Base-by-base conservation (phyloP, 2,113 vertebrate genomes). In the Lasiurus cinereus region DNA sequence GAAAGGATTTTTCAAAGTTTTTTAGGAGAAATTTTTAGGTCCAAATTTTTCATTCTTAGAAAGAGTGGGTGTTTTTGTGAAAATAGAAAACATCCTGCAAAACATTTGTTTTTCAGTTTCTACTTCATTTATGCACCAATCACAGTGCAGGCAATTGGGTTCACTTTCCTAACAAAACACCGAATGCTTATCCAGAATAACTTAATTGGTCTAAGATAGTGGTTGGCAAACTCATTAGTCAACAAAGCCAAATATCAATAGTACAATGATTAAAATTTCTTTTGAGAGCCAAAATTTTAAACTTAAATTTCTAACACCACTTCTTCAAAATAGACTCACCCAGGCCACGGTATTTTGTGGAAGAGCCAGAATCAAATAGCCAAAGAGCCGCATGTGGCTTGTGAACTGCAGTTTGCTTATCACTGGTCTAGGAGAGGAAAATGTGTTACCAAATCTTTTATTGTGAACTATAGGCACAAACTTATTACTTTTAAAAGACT, bases 21-120 rank as follows among this genome's bases (percentile, higher is more conserved):
- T 88, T n/a, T 46, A 74, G 43, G n/a, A 62, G 80, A 90, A 95
- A 88, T 27, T 59, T 96, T 69, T 89, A 56, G 59, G 78, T 95
- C 64, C 56, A 83, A 96, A 96, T 96, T 95, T 94, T 62, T 94
- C 39, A 79, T 97, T 93, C 89, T 94, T 94, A 91, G 79, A 43
- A 76, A 95, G 69, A 80, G 85, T 91, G 93, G 82, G 43, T 67
- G 56, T 94, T 93, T 96, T 96, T 79, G 70, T 89, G 64, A 62
- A 95, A 97, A 94, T 64, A 94, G 82, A 96, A 93, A 95, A 94
- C 73, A 85, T 93, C 31, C 74, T 94, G 88, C 69, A 92, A 79
- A 94, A 96, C 83, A 85, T 90, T 96, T 95, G 93, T 90, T 94
- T 94, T 91, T 94, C n/a, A 90, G 67, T 82, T 72, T 90, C 80